These are phyloP conservation scores for Antitype chi DNA, from an alignment of 2,888 invertebrate genomes.

Conservation along the genomic window DNA sequence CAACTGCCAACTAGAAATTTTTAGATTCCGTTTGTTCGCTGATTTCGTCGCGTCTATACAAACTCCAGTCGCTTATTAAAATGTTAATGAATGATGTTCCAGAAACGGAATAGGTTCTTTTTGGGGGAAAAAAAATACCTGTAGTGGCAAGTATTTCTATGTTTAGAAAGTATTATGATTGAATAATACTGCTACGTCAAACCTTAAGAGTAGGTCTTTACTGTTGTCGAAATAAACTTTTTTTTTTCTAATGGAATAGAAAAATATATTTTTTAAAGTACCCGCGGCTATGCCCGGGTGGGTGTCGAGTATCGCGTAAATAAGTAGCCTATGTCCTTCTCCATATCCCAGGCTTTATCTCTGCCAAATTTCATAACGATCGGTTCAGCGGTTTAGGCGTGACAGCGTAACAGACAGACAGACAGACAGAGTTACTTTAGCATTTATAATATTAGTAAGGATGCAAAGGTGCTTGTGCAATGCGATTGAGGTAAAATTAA, in stretches of 20 bases:
- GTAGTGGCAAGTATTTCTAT: neutral
- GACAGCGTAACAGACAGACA: too few relatives aligned
- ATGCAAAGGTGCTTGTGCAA: slow-evolving; percentile 33
- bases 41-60: slow-evolving; percentile 15
- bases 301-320: too few relatives aligned
- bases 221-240: neutral
- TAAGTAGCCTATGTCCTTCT: too few relatives aligned
- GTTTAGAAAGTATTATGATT: neutral
- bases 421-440: too few relatives aligned
- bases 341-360: too few relatives aligned
- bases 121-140: neutral
- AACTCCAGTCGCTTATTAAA: slow-evolving; percentile 37
- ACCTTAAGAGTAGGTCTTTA: neutral
- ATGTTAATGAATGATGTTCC: slow-evolving; percentile 35
- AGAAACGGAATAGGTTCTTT: slow-evolving; percentile 34
- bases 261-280: too few relatives aligned
- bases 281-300: too few relatives aligned
- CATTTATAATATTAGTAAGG: too few relatives aligned
- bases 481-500: slow-evolving; percentile 30
- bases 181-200: neutral
- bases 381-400: too few relatives aligned
- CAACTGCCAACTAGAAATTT: neutral
- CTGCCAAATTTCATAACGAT: too few relatives aligned
- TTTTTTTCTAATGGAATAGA: neutral
- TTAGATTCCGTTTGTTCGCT: slow-evolving; percentile 8